These are phyloP conservation scores for Busseola fusca DNA, from an alignment of 2,888 invertebrate species.

Conservation along the genomic window DNA sequence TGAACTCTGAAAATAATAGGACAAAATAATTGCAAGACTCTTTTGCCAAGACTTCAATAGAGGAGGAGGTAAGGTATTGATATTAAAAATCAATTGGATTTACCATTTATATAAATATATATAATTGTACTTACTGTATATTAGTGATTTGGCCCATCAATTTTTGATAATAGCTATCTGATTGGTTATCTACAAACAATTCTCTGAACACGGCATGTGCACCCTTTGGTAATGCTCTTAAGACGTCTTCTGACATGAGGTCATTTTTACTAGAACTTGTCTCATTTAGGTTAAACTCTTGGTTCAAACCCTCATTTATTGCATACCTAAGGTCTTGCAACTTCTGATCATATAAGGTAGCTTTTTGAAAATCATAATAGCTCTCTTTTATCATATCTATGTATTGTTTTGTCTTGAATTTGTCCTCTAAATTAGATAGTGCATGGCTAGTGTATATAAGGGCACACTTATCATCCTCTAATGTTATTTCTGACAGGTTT, in stretches of 20 bases:
- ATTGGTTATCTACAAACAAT: slow-evolving; percentile 81
- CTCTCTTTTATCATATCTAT: slow-evolving; percentile 84
- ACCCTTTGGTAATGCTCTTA: slow-evolving; percentile 72
- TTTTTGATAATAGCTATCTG: slow-evolving; percentile 83
- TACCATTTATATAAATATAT: slow-evolving; percentile 1
- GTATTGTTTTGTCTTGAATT: slow-evolving; percentile 77
- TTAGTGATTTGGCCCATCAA: slow-evolving; percentile 79
- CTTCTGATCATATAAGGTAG: slow-evolving; percentile 84
- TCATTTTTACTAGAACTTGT: slow-evolving; percentile 36
- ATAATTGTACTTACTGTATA: slow-evolving; percentile 80
- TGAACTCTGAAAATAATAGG: slow-evolving; percentile 66
- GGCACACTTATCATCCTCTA: slow-evolving; percentile 85
- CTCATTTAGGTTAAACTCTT: slow-evolving; percentile 77
- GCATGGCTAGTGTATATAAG: slow-evolving; percentile 79
- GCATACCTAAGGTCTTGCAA: slow-evolving; percentile 84
- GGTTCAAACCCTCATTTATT: slow-evolving; percentile 84
- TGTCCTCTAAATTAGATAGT: slow-evolving; percentile 75
- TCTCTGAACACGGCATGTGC: slow-evolving; percentile 85
- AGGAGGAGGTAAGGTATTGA: no score
- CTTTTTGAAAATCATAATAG: slow-evolving; percentile 85
- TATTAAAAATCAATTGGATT: not conserved
- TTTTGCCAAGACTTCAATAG: no score
- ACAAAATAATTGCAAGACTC: not conserved
- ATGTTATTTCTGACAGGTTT: slow-evolving; percentile 58
- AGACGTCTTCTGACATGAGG: slow-evolving; percentile 49